Evolutionary conservation across 2,797 vertebrate species (phyloP).

Genomic region (Peromyscus nudipes): DNA sequence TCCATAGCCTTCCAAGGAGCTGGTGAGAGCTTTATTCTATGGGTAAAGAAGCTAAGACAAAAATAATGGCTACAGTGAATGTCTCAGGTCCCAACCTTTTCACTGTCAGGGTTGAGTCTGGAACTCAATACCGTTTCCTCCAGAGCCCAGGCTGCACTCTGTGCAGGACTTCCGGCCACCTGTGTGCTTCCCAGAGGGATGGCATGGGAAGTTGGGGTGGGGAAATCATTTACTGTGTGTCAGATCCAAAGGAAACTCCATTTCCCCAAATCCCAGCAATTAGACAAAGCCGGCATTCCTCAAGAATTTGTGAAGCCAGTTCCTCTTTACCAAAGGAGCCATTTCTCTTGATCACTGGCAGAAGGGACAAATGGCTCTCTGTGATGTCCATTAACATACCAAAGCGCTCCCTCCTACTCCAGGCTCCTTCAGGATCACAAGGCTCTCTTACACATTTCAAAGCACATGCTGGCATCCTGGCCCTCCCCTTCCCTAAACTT

Average conservation of each 20-base stretch:
- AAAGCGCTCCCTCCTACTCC: not conserved
- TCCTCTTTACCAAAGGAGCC: not conserved
- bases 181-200: not conserved
- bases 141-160: not conserved
- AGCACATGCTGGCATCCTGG: not conserved
- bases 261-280: not conserved
- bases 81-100: not conserved
- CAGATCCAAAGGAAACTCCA: not conserved
- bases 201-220: not conserved
- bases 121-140: not conserved
- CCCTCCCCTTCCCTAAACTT: not conserved
- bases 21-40: not conserved
- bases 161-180: not conserved
- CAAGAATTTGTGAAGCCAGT: not conserved
- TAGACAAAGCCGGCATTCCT: not conserved
- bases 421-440: not conserved
- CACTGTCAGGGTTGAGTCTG: not conserved
- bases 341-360: not conserved
- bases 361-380: not conserved
- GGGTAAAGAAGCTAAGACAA: conserved; percentile 31
- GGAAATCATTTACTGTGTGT: not conserved
- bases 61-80: not conserved
- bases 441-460: not conserved
- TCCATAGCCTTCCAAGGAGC: conserved; percentile 17
- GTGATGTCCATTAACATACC: not conserved